These are phyloP conservation scores for Drosophila neotestacea DNA, from an alignment of 2,888 invertebrate genomes.

Conservation along the genomic window DNA sequence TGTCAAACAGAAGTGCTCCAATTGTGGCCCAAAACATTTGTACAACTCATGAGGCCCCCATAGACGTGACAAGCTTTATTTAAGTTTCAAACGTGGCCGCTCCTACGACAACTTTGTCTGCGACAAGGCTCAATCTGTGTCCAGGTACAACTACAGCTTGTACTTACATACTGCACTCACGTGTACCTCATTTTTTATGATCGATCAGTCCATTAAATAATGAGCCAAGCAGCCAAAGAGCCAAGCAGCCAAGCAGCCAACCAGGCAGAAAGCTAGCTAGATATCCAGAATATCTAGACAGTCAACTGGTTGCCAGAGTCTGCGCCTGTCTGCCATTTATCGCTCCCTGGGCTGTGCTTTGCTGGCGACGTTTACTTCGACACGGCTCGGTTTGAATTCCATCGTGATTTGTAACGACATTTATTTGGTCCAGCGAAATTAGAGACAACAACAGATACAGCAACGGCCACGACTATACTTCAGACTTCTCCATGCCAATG, in stretches of 20 bases:
- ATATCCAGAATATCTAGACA: constrained; percentile 15
- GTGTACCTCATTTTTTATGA: constrained; percentile 83
- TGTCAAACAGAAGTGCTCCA: constrained; percentile 84
- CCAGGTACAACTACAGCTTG: constrained; percentile 68
- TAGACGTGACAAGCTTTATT: constrained; percentile 75
- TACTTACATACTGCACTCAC: constrained; percentile 72
- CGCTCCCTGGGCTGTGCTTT: constrained; percentile 77
- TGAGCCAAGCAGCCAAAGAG: constrained; percentile 59
- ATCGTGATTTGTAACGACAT: constrained; percentile 84
- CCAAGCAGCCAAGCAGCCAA: constrained; percentile 25
- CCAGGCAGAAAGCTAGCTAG: constrained; percentile 13
- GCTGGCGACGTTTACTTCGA: constrained; percentile 49
- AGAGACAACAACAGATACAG: constrained; percentile 55
- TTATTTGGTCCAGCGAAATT: constrained; percentile 80
- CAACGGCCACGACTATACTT: constrained; percentile 34
- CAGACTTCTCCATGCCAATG: constrained; percentile 11
- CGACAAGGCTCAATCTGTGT: constrained; percentile 37
- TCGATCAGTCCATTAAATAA: constrained; percentile 84
- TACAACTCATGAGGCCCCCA: constrained; percentile 61
- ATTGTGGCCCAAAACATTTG: constrained; percentile 83
- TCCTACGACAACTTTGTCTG: constrained; percentile 56
- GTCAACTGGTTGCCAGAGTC: constrained; percentile 40
- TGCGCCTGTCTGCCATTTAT: constrained; percentile 71
- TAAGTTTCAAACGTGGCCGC: constrained; percentile 71
- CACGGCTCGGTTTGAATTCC: constrained; percentile 75